Percentiles rank a stretch among this genome's conserved stretches.
Evolutionary conservation across 1,140 invertebrate species (phyloP).

Genomic region (Drosophila chauvacae): DNA sequence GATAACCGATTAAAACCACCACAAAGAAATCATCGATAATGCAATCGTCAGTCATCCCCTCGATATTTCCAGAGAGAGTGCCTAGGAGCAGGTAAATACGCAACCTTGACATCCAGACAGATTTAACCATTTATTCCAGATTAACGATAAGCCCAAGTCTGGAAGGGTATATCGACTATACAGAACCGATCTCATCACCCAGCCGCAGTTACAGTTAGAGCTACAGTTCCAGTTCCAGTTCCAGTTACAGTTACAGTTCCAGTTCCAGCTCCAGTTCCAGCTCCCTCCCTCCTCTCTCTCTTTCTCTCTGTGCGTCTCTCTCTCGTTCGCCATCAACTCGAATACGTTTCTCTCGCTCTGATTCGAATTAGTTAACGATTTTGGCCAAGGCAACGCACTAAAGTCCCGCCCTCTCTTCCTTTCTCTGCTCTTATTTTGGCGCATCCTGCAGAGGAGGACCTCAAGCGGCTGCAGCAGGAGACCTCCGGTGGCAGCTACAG

Average conservation of each 20-base stretch:
- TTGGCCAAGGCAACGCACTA: conserved; percentile 23
- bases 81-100: conserved; percentile 68
- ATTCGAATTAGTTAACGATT: conserved; percentile 9
- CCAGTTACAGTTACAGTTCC: neutral
- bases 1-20: conserved; percentile 6
- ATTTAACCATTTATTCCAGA: conserved; percentile 47
- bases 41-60: conserved; percentile 31
- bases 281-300: conserved; percentile 6
- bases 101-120: conserved; percentile 38
- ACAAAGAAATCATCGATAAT: conserved; percentile 25
- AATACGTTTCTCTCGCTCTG: conserved; percentile 37
- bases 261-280: neutral
- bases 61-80: conserved; percentile 26
- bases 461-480: conserved; percentile 92
- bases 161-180: neutral
- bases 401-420: conserved; percentile 35
- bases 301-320: conserved; percentile 5
- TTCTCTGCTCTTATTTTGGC: conserved; percentile 70
- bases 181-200: neutral
- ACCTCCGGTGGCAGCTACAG: conserved; percentile 86
- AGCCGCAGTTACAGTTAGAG: neutral
- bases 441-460: conserved; percentile 91
- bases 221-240: neutral
- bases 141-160: neutral
- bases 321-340: conserved; percentile 8